Base-by-base conservation (phyloP, 2,113 vertebrate genomes). In the Dendropsophus ebraccatus region DNA sequence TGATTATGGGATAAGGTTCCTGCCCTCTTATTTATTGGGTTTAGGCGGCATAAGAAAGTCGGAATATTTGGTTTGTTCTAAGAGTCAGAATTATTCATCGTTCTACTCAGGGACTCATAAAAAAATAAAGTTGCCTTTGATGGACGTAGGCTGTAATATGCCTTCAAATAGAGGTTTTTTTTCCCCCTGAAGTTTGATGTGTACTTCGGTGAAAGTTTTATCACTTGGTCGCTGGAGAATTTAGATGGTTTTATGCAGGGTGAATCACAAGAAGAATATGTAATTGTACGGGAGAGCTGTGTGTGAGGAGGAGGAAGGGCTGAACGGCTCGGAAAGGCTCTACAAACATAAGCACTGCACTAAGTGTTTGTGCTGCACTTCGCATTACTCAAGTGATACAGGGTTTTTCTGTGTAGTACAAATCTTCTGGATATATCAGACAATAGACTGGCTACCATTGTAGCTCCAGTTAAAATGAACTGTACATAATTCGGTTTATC, bases 1-100 rank as follows among this genome's bases (percentile, higher is more conserved):
- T 9, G 19, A 10, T 25, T 52, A 49, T 19, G 11, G 7, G 14
- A n/a, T 45, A 4, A 17, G 7, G 14, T 65, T 11, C 75, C 52
- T 74, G 50, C 37, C 67, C 54, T 74, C 49, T 56, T n/a, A n/a
- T 35, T 28, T 12, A 28, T 47, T 0, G 8, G 19, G 32, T 72
- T 47, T 80, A 30, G 50, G 65, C 23, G 37, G n/a, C 49, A 80
- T 23, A 70, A 76, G 25, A 28, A 49, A 80, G 60, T 17, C 35
- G 52, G 32, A 58, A 58, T 69, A 45, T 35, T 75, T 49, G 37
- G 41, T 37, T n/a, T 80, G 75, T 41, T 72, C 16, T 28, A 47
- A 72, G 50, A 30, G 28, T 28, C 2, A n/a, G 85, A 81, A 80
- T 74, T 73, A 50, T 81, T 87, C 28, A 87, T 60, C 67, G 62